phyloP scores from a whole-genome alignment of 2,888 invertebrate species.

The Tetanocera ferruginea region DNA sequence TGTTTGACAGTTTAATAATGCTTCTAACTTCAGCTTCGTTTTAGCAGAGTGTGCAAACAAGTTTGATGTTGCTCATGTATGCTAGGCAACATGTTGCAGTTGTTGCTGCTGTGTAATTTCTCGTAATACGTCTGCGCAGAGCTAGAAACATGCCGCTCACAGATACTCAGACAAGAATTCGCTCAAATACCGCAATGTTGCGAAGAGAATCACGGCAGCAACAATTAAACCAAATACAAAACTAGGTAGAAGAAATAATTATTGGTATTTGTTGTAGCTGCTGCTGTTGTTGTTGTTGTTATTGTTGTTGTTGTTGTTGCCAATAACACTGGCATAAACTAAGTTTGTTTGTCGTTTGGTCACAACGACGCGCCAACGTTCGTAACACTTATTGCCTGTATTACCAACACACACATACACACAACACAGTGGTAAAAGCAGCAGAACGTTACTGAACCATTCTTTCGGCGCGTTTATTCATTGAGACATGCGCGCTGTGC shows the following conservation, averaged over 20 bases:
- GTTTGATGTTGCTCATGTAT: not conserved
- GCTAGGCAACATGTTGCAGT: conserved; percentile 27
- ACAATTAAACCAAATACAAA: not conserved
- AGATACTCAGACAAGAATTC: conserved; percentile 21
- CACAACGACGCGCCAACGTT: not conserved
- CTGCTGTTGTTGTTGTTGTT: conserved; percentile 31
- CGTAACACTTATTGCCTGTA: conserved; percentile 22
- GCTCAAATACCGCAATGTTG: conserved; percentile 6
- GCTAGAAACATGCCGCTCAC: conserved; percentile 22
- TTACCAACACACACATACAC: conserved; percentile 18
- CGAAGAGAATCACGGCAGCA: conserved; percentile 3
- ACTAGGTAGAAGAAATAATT: not conserved
- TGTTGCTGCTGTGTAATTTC: not conserved
- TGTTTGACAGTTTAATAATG: not conserved
- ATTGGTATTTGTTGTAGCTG: conserved; percentile 25
- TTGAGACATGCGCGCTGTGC: conserved; percentile 15
- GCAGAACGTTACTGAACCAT: conserved; percentile 36
- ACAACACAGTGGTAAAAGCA: not conserved
- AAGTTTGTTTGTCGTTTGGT: not conserved
- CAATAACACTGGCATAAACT: not conserved
- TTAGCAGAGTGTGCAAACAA: not conserved
- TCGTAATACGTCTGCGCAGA: not conserved
- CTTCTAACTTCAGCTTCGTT: not conserved
- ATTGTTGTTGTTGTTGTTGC: conserved; percentile 19
- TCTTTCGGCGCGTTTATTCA: conserved; percentile 25